A percentile compares a stretch with the other conserved stretches of the same genome.
Conservation (phyloP, 2,888 invertebrate genomes). For the Microctonus hyperodae region DNA sequence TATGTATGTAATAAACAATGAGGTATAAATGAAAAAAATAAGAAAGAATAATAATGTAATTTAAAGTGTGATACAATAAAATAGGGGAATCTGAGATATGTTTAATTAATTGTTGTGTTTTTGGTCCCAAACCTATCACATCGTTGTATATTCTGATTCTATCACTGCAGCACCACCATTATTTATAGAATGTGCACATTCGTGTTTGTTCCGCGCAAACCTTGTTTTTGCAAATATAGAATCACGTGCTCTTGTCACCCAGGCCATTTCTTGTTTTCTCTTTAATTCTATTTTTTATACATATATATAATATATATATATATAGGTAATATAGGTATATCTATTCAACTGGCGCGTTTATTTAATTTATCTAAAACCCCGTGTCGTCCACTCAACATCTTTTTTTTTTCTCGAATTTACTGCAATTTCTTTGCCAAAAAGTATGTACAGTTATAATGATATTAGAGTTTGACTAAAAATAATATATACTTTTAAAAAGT, state of each 20-base stretch:
- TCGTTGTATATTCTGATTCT: too few species aligned
- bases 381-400: too few species aligned
- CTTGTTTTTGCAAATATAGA: slow-evolving; percentile 62
- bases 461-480: too few species aligned
- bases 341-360: too few species aligned
- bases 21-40: slow-evolving; percentile 13
- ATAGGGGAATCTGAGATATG: slow-evolving; percentile 42
- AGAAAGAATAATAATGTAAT: slow-evolving; percentile 11
- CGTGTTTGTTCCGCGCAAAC: slow-evolving; percentile 61
- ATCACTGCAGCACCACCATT: too few species aligned
- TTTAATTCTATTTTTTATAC: slow-evolving; percentile 24
- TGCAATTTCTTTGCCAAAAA: slow-evolving; percentile 22
- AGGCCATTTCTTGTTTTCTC: slow-evolving; percentile 28
- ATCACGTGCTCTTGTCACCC: slow-evolving; percentile 51
- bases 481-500: too few species aligned
- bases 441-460: too few species aligned
- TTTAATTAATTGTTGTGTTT: slow-evolving; percentile 60
- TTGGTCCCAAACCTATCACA: slow-evolving; percentile 47
- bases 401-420: slow-evolving; percentile 38
- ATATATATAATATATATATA: too few species aligned
- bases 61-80: slow-evolving; percentile 3
- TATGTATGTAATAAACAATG: slow-evolving; percentile 3
- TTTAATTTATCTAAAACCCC: too few species aligned
- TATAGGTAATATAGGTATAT: too few species aligned
- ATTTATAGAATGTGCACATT: slow-evolving; percentile 31